Evolutionary conservation across 2,888 invertebrate species (phyloP), one percentile per base, ranked within the genome.

Genomic region (Tineola bisselliella): DNA sequence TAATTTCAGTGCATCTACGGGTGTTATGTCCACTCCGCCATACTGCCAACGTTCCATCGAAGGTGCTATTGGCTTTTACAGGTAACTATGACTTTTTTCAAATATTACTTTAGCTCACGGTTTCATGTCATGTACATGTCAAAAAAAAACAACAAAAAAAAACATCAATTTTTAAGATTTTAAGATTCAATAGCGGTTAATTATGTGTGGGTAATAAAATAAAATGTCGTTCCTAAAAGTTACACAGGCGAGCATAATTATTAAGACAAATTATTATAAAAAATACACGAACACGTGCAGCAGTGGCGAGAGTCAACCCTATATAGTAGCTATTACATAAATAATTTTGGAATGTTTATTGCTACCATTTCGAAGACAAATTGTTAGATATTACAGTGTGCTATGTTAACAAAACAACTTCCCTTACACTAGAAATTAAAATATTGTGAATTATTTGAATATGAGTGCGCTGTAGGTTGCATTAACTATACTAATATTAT

Each of bases 1-100:
- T 69, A n/a, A 65, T 84, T 87, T 66, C 88, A 97, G 94, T 96
- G 97, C 81, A 98, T 99, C 78, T 98, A 98, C 84, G 99, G 98
- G 62, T 98, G 98, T 79, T 99, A 99, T 88, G 98, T 98, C 65
- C 99, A 99, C 88, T 99, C 99, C 62, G 98, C 99, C 65, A 97
- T 99, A 74, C 89, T 99, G 72, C 98, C 98, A 63, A 98, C 98
- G 66, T 99, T 99, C 89, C 99, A 99, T 87, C 91, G 99, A 73
- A 90, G 99, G 75, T 98, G 98, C 86, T 99, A 99, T 88, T 98
- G 98, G 97, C 91, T 99, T 63, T 89, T 98, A 69, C 95, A 96
- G 93, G 96, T 96, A 88, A 87, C 15, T 48, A 13, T 25, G 25
- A 4, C 6, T 25, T 25, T 25, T 31, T 59, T 30, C 38, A 59